Conservation (phyloP, 2,888 invertebrate species). For the Mayetiola destructor region DNA sequence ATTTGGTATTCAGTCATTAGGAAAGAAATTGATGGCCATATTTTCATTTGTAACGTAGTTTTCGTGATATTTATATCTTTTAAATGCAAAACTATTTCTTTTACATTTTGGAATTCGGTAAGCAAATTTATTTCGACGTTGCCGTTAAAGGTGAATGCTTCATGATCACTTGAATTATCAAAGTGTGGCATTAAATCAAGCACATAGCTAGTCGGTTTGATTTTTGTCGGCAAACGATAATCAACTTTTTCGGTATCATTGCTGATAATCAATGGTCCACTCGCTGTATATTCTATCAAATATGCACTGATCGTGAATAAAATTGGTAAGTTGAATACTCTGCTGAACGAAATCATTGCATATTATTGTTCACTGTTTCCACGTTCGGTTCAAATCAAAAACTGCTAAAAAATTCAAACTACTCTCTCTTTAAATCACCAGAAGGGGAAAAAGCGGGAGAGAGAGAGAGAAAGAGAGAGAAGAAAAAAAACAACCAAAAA, state of each 20-base stretch:
- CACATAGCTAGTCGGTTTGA: slow-evolving; percentile 40
- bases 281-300: too few relatives aligned
- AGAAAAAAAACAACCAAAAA: too few relatives aligned
- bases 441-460: too few relatives aligned
- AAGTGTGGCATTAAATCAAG: slow-evolving; percentile 41
- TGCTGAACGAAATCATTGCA: not conserved
- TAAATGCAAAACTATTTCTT: slow-evolving; percentile 37
- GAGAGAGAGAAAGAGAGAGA: too few relatives aligned
- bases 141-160: slow-evolving; percentile 31
- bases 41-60: not conserved
- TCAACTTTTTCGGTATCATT: not conserved
- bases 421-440: too few relatives aligned
- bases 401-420: too few relatives aligned
- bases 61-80: slow-evolving; percentile 32
- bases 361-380: too few relatives aligned
- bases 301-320: too few relatives aligned
- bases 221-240: slow-evolving; percentile 24
- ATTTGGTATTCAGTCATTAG: not conserved
- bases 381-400: too few relatives aligned
- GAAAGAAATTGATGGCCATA: not conserved
- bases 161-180: slow-evolving; percentile 21
- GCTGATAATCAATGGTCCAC: too few relatives aligned
- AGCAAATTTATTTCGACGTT: slow-evolving; percentile 36
- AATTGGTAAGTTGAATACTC: not conserved
- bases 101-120: slow-evolving; percentile 31